Evolutionary conservation across 2,888 invertebrate species (phyloP), one percentile per base, ranked within the genome.

Genomic region (Aquatica leii): DNA sequence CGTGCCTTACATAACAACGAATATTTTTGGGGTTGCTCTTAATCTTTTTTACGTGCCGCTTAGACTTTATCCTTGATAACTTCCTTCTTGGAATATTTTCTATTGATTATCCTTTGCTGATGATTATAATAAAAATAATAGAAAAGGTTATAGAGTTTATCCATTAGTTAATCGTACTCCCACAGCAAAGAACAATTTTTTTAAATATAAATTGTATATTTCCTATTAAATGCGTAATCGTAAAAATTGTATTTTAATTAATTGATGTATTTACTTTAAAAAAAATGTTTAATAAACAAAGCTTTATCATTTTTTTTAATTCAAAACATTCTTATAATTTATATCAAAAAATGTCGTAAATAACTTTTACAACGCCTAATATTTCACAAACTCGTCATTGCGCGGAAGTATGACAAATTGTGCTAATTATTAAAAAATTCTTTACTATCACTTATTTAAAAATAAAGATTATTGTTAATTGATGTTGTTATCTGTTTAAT

Each of bases 401-500:
- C 67, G 59, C 53, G 56, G 55, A 57, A 56, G 49, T 57, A 54
- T 67, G 70, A 70, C 70, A 69, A 70, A 70, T 70, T 70, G 67
- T 69, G 67, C 67, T 70, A 70, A 70, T 70, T 70, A 67, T 69
- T 69, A 67, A 56, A 54, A 18, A 43, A 51, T 59, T 40, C n/a
- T 55, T 59, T 43, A 56, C 41, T 56, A 54, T 59, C 37, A 41
- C 37, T 35, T 57, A 50, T 48, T 68, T 65, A 68, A 69, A 66
- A 69, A 68, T 68, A 62, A 59, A 51, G 63, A 62, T 57, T 59
- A 65, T 67, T 59, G 66, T 66, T 65, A 66, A 69, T 69, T 69
- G 66, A 65, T 59, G 64, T 50, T 51, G 51, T 69, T 68, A 69
- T 66, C 66, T 63, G 60, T 61, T 69, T 66, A 64, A 69, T 69